phyloP scores from a whole-genome alignment of 2,113 vertebrate genomes.

The Mormoops blainvillei region DNA sequence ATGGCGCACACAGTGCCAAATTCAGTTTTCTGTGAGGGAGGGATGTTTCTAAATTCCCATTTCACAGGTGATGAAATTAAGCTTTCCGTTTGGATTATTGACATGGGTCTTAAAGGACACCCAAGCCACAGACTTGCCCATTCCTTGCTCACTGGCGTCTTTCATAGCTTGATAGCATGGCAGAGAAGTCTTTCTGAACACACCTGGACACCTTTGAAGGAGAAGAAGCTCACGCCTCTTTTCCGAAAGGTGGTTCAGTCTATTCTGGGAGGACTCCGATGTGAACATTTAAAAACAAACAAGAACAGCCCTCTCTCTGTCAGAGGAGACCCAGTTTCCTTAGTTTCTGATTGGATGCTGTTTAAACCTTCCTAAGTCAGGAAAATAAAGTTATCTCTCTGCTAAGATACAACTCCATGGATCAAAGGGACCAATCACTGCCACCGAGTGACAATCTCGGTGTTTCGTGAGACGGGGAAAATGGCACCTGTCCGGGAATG shows the following conservation, averaged over 20 bases:
- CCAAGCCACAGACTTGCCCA: too few relatives aligned
- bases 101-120: neutral
- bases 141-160: neutral
- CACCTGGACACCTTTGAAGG: neutral
- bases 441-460: neutral
- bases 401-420: neutral
- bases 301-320: neutral
- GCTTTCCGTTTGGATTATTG: neutral
- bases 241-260: neutral
- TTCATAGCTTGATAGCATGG: too few relatives aligned
- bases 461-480: neutral
- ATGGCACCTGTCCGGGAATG: neutral
- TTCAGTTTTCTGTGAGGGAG: neutral
- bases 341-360: neutral
- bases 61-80: neutral
- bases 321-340: neutral
- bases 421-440: neutral
- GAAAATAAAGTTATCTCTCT: neutral
- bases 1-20: accelerated
- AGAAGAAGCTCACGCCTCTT: neutral
- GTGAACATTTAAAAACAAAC: neutral
- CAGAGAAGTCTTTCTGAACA: neutral
- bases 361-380: neutral
- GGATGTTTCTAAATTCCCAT: neutral
- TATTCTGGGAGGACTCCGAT: neutral